Evolutionary conservation across 1,140 invertebrate genomes (phyloP), one percentile per base, ranked within the genome.

Genomic region (Caenorhabditis latens): DNA sequence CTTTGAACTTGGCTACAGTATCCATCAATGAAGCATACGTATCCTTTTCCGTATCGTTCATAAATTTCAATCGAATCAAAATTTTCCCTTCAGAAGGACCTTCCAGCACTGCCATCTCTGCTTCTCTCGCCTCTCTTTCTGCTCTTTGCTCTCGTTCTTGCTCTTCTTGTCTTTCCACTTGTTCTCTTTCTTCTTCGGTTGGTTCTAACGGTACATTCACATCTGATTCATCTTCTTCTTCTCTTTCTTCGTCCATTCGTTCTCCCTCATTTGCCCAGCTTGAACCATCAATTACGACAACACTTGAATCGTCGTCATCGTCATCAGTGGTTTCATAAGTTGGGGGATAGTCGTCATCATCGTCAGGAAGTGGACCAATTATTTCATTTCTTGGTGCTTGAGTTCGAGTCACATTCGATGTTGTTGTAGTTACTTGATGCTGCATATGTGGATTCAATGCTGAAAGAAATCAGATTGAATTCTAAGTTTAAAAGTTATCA

Each of bases 1-100:
- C 71, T 79, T 79, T 79, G 46, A 79, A 79, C 11, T 50, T 79
- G 7, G 43, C 71, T 50, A 79, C 71, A 24, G 71, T 79, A 50
- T 79, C 71, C 71, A 21, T n/a, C 5, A 79, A 21, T 24, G 46
- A 50, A 24, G 71, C 71, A 11, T 50, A 79, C 4, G 71, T 79
- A n/a, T 50, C 40, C n/a, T 79, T 79, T 53, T 79, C 46, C 0
- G 46, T 79, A 13, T 79, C 71, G 11, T 14, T 46, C 14, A 79
- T 13, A 32, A 79, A 79, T 3, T 79, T 79, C n/a, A 79, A n/a
- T 14, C 40, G 32, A 14, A 79, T 50, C 46, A 79, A n/a, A 24
- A 79, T 43, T 11, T 50, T 50, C 46, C 71, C 71, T 50, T 79
- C 71, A 9, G 71, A 79, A 8, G 71, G 71, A 8, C 71, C 71